Percentiles rank a stretch among this genome's conserved stretches.
Conservation (phyloP, 2,113 vertebrate genomes). For the Pterocles gutturalis region DNA sequence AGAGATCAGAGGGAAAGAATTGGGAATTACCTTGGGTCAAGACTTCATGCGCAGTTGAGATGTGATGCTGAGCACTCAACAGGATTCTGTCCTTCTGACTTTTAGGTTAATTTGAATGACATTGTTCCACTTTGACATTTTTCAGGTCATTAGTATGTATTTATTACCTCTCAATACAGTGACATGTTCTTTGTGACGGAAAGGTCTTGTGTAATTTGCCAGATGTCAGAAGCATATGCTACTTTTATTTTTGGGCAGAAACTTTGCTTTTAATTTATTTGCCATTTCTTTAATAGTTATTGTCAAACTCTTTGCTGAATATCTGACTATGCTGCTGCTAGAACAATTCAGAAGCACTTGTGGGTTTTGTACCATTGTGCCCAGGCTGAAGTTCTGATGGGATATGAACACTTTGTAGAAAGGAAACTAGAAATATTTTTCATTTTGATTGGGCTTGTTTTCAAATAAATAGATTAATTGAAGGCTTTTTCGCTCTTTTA, state of each 20-base stretch:
- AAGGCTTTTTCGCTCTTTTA: neutral
- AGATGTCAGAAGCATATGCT: neutral
- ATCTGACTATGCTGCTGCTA: neutral
- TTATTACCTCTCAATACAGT: constrained; percentile 1
- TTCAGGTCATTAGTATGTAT: neutral
- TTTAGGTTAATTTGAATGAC: neutral
- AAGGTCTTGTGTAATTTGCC: neutral
- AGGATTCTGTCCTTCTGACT: neutral
- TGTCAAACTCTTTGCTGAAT: neutral
- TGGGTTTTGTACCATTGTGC: neutral
- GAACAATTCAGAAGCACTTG: neutral
- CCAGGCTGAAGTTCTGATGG: neutral
- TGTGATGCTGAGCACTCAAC: neutral
- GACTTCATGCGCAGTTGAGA: neutral
- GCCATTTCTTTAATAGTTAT: neutral
- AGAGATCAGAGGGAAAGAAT: neutral
- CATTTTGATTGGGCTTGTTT: neutral
- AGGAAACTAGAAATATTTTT: neutral
- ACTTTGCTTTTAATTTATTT: neutral
- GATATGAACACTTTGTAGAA: neutral
- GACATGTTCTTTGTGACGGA: neutral
- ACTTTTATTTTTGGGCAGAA: neutral
- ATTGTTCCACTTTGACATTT: neutral
- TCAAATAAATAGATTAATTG: neutral
- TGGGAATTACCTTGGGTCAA: neutral